Conservation (phyloP, 2,113 vertebrate genomes). For the Psilopsiagon aymara region DNA sequence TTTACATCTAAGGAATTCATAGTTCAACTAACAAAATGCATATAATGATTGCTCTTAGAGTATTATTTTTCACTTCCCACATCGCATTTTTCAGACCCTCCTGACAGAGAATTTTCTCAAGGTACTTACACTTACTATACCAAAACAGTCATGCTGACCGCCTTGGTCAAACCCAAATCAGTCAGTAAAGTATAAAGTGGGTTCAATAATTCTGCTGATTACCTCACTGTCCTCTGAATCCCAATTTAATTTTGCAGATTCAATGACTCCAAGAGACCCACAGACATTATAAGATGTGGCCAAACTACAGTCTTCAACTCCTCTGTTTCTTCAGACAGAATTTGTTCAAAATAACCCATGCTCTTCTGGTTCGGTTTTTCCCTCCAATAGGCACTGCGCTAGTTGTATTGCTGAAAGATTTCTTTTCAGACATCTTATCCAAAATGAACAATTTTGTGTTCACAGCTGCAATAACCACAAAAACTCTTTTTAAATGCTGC, state of each 20-base stretch:
- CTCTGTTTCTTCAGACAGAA: background rate
- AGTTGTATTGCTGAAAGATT: background rate
- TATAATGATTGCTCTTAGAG: background rate
- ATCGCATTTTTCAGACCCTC: background rate
- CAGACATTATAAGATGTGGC: background rate
- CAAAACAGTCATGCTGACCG: background rate
- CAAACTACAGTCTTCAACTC: background rate
- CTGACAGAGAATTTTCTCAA: background rate
- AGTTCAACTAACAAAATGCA: background rate
- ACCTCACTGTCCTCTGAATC: background rate
- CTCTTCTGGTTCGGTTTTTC: background rate
- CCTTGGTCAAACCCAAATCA: background rate
- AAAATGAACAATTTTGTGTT: background rate
- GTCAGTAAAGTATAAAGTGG: background rate
- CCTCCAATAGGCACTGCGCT: background rate
- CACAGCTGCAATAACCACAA: background rate
- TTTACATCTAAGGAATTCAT: background rate
- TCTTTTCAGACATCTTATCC: background rate
- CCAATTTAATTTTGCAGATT: background rate
- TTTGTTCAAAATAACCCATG: background rate
- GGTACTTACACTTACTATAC: background rate
- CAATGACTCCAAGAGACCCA: background rate
- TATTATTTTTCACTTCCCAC: background rate
- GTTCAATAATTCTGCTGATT: background rate
- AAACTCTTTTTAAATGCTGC: background rate